These are phyloP conservation scores for Lagopus leucura DNA, from an alignment of 2,113 vertebrate genomes.

Conservation along the genomic window DNA sequence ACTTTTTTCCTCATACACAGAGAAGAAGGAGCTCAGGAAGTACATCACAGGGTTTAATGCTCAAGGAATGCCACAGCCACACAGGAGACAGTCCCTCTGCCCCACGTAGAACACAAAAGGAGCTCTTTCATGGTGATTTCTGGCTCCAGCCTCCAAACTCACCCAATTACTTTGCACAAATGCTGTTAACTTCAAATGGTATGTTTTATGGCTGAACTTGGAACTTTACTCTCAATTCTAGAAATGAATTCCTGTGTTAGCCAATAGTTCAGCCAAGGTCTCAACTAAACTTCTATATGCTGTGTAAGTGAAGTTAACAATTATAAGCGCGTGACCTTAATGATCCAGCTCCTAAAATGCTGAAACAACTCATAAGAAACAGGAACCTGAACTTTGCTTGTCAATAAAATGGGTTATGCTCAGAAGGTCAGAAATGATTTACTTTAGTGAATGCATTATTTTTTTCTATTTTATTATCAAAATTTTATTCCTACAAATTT, in stretches of 20 bases:
- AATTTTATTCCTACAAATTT: background rate
- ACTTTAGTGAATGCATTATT: background rate
- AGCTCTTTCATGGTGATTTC: background rate
- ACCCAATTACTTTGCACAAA: background rate
- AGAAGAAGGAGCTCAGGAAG: background rate
- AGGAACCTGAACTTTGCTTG: background rate
- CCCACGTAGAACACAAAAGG: background rate
- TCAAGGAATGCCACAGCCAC: background rate
- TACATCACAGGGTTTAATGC: background rate
- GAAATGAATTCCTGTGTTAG: background rate
- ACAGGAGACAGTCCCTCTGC: background rate
- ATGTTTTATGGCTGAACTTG: constrained; percentile 7
- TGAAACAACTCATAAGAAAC: background rate
- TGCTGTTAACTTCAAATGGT: background rate
- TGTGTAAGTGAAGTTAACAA: background rate
- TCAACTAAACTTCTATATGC: background rate
- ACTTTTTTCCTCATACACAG: background rate
- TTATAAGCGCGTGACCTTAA: background rate
- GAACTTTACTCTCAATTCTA: background rate
- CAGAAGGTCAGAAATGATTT: background rate
- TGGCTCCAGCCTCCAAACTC: background rate
- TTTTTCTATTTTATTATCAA: background rate
- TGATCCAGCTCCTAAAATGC: background rate
- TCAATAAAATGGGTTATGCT: background rate
- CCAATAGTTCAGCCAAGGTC: background rate